phyloP scores from a whole-genome alignment of 2,113 vertebrate genomes.

The Piaya cayana region DNA sequence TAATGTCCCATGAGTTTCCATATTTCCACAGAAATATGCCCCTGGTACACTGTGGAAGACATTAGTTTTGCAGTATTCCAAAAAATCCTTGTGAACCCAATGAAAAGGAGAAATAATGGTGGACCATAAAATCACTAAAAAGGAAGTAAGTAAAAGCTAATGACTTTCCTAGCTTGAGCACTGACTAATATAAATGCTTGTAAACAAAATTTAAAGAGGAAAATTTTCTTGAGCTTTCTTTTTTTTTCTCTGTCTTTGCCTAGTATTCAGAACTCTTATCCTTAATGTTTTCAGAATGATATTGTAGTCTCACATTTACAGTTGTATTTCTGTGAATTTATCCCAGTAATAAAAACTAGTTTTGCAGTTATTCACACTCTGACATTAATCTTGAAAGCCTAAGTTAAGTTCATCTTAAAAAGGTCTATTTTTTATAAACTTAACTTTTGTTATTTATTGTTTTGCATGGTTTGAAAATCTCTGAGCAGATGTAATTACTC shows the following conservation, averaged over 20 bases:
- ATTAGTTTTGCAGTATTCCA: neutral
- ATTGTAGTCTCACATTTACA: neutral
- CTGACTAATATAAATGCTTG: neutral
- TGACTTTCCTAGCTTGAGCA: neutral
- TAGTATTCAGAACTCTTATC: neutral
- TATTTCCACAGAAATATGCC: neutral
- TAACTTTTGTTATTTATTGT: neutral
- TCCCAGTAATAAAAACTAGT: neutral
- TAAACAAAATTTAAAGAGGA: neutral
- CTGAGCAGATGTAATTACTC: neutral
- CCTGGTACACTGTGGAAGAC: accelerated
- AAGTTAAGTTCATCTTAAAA: neutral
- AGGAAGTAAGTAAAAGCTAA: neutral
- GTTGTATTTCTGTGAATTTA: neutral
- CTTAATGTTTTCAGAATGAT: neutral
- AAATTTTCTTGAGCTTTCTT: neutral
- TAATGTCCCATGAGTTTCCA: neutral
- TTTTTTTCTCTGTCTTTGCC: neutral
- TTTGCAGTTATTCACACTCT: neutral
- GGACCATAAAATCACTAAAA: neutral
- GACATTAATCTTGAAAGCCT: neutral
- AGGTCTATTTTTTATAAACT: neutral
- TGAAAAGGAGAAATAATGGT: neutral
- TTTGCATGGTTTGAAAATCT: neutral
- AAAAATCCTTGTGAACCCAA: neutral